Evolutionary conservation across 2,113 vertebrate genomes (phyloP).

Genomic region (Syngnathoides biaculeatus): DNA sequence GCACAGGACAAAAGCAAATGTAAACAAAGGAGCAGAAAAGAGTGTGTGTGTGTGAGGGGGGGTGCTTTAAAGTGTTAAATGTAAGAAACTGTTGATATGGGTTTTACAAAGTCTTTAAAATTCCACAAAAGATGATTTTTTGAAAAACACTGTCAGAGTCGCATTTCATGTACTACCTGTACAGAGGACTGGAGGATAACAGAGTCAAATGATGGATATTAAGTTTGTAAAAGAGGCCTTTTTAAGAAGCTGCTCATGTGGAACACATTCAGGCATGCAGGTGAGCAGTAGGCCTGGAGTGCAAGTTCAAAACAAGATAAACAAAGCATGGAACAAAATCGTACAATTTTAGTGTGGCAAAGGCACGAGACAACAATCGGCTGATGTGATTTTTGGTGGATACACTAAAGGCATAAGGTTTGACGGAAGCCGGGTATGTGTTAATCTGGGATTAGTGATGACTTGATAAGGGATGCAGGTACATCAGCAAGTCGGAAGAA

Average conservation of each 20-base stretch:
- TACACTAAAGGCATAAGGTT: background rate
- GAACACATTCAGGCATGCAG: background rate
- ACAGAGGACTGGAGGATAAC: background rate
- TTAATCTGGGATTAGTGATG: conserved; percentile 10
- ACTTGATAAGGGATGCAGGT: background rate
- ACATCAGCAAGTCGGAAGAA: conserved; percentile 3
- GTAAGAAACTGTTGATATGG: no score
- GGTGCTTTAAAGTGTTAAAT: no score
- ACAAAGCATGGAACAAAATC: background rate
- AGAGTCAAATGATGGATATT: background rate
- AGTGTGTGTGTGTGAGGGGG: no score
- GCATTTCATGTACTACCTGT: background rate
- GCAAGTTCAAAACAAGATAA: background rate
- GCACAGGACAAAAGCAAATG: no score
- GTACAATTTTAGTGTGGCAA: background rate
- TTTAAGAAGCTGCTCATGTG: background rate
- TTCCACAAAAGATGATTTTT: no score
- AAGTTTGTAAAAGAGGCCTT: background rate
- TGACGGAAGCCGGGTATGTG: conserved; percentile 1
- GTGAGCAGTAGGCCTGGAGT: background rate
- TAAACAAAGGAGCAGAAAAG: no score
- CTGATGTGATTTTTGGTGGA: background rate
- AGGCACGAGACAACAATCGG: conserved; percentile 1
- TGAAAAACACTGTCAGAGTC: no score
- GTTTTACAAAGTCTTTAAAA: no score